These are phyloP conservation scores for Amazona ochrocephala DNA, from an alignment of 2,797 vertebrate species.

Conservation along the genomic window DNA sequence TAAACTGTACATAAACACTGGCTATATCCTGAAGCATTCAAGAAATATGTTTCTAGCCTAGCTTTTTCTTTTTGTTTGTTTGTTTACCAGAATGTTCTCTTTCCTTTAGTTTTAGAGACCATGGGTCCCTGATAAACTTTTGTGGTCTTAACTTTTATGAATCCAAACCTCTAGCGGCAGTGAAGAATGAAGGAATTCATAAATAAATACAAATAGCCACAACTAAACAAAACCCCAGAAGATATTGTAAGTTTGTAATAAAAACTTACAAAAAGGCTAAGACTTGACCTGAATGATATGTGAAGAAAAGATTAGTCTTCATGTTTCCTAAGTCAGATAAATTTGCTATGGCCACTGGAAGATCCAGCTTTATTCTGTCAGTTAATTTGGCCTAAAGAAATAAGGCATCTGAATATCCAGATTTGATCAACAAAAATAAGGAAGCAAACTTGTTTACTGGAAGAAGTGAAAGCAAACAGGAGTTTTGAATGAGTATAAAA, in stretches of 20 bases:
- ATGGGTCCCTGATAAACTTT: neutral
- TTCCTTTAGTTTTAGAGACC: neutral
- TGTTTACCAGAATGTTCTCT: neutral
- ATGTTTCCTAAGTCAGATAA: neutral
- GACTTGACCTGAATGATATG: neutral
- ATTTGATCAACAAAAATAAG: neutral
- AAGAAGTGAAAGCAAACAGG: neutral
- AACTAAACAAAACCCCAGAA: neutral
- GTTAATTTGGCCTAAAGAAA: neutral
- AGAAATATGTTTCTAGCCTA: neutral
- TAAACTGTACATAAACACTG: neutral
- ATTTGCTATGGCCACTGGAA: neutral
- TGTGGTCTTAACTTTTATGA: neutral
- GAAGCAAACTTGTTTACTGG: neutral
- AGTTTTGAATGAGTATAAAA: neutral
- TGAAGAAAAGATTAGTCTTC: neutral
- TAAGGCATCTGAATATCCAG: neutral
- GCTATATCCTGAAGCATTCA: neutral
- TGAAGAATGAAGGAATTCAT: neutral
- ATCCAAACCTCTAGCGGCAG: neutral
- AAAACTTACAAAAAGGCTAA: neutral
- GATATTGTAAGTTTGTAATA: neutral
- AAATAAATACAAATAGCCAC: neutral
- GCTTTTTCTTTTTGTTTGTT: neutral
- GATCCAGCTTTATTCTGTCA: neutral